These are phyloP conservation scores for Operophtera brumata DNA, from an alignment of 2,888 invertebrate genomes.

Conservation along the genomic window DNA sequence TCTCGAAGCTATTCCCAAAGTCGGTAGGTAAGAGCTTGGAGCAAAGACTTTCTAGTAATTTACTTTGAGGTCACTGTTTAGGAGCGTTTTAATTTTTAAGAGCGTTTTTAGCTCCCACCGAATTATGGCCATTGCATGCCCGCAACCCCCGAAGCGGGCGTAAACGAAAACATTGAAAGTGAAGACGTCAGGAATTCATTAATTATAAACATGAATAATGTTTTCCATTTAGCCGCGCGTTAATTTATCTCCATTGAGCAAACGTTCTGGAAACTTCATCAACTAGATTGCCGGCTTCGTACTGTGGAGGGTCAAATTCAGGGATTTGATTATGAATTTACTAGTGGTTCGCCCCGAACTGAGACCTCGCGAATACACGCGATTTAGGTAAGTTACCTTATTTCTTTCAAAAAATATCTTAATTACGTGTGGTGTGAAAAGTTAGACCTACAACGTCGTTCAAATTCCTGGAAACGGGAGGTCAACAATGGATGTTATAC, in stretches of 20 bases:
- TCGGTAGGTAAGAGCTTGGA: too few species aligned
- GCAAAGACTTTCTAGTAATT: too few species aligned
- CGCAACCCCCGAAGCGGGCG: conserved; percentile 4
- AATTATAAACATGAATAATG: conserved; percentile 38
- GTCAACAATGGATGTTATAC: too few species aligned
- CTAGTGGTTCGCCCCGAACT: conserved; percentile 1
- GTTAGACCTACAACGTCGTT: too few species aligned
- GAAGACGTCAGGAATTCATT: conserved; percentile 31
- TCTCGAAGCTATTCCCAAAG: too few species aligned
- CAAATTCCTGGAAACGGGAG: too few species aligned
- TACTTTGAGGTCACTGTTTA: too few species aligned
- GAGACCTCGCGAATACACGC: too few species aligned
- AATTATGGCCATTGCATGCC: not conserved
- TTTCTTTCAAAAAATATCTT: too few species aligned
- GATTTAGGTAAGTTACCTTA: too few species aligned
- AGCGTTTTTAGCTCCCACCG: not conserved
- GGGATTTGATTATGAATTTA: not conserved
- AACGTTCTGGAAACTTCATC: conserved; percentile 39
- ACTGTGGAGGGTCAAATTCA: conserved; percentile 2
- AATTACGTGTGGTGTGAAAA: too few species aligned
- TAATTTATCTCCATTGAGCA: conserved; percentile 43
- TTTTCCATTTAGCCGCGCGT: conserved; percentile 34
- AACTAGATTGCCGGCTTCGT: conserved; percentile 29
- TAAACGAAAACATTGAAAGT: conserved; percentile 18
- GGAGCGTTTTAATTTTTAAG: too few species aligned